A percentile compares a stretch with the other conserved stretches of the same genome.
phyloP scores from a whole-genome alignment of 2,888 invertebrate species.

The Cerastis rubricosa region DNA sequence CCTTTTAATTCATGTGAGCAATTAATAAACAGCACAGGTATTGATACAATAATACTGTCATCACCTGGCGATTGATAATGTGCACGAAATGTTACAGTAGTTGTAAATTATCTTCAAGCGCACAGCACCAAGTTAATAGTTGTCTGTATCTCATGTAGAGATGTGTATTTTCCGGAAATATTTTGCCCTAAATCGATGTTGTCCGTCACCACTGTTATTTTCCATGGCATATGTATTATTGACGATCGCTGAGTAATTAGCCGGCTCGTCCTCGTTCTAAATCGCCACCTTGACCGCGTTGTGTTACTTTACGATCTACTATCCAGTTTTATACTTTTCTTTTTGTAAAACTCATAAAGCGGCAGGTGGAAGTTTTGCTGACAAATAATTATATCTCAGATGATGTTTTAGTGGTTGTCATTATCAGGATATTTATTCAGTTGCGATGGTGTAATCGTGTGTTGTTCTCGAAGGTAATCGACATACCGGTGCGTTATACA shows the following conservation, averaged over 20 bases:
- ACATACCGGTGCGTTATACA: slow-evolving; percentile 64
- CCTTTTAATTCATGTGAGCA: slow-evolving; percentile 43
- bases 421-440: slow-evolving; percentile 44
- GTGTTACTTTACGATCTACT: slow-evolving; percentile 82
- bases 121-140: neutral
- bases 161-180: slow-evolving; percentile 24
- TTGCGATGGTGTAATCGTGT: slow-evolving; percentile 53
- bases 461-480: slow-evolving; percentile 68
- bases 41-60: slow-evolving; percentile 30
- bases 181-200: slow-evolving; percentile 65
- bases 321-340: slow-evolving; percentile 83
- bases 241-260: slow-evolving; percentile 85
- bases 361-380: slow-evolving; percentile 74
- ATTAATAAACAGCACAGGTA: slow-evolving; percentile 31
- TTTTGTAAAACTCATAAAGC: slow-evolving; percentile 79
- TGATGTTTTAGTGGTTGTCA: slow-evolving; percentile 31
- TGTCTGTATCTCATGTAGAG: slow-evolving; percentile 5
- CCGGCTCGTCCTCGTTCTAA: slow-evolving; percentile 84
- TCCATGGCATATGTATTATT: slow-evolving; percentile 75
- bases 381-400: slow-evolving; percentile 38
- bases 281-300: slow-evolving; percentile 88
- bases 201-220: slow-evolving; percentile 72
- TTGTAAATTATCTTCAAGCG: slow-evolving; percentile 15
- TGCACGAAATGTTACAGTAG: slow-evolving; percentile 30
- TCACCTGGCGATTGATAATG: slow-evolving; percentile 21